Evolutionary conservation across 2,797 vertebrate species (phyloP), one percentile per base, ranked within the genome.

Genomic region (Alca torda): DNA sequence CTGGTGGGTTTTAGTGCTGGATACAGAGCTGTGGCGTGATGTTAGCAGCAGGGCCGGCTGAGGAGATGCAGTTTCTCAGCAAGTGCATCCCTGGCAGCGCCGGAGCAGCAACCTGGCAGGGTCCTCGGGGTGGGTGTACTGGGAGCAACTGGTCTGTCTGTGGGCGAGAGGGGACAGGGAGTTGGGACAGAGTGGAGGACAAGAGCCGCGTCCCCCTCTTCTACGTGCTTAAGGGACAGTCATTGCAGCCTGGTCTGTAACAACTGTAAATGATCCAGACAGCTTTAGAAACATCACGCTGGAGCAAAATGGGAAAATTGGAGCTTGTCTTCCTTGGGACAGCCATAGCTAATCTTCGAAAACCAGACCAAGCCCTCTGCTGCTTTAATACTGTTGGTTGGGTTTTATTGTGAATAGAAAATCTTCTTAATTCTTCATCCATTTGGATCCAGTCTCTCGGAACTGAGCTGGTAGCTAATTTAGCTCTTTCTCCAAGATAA

Each of bases 381-480:
- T 85, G 78, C 48, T 84, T 82, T 91, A 93, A 93, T 87, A 78
- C 75, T 0, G 1, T 60, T 82, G 86, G 78, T 60, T 93, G 56
- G 84, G 48, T 95, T 96, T 94, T 91, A 77, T 48, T 95, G 77
- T 76, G 92, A 95, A 90, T 24, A 90, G 96, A 92, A 96, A 93
- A 96, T 95, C 94, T 93, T 91, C 94, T 97, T 97, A 95, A 95
- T 96, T 87, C 91, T 95, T 77, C 90, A 83, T 94, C 89, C 84
- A 53, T 96, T 97, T 91, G 92, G 88, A 87, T 94, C 89, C 78
- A 95, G 92, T 77, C 85, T 97, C 69, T 95, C 0, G 1, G 94
- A 95, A 94, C 89, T 87, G 96, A 97, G 82, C 94, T 87, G 82
- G 45, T 67, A 79, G 93, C 92, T 94, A 93, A 94, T 94, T 95